A percentile compares a stretch with the other conserved stretches of the same genome.
These are phyloP conservation scores for Zaprionus nigranus DNA, from an alignment of 1,140 invertebrate species.

Conservation along the genomic window DNA sequence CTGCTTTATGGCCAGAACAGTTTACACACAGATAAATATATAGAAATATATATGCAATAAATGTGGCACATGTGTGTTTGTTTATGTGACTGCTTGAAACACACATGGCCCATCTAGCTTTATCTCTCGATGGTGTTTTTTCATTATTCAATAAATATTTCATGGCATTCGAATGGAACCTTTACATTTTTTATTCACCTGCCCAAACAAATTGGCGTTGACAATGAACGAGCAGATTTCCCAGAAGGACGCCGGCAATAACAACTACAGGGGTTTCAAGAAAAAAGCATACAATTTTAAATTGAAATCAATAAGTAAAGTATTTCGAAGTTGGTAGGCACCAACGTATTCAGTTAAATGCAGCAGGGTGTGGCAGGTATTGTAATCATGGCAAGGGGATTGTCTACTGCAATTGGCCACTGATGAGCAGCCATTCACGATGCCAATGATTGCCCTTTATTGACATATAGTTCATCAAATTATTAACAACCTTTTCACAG, in stretches of 20 bases:
- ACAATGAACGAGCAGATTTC: constrained; percentile 42
- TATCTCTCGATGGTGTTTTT: constrained; percentile 51
- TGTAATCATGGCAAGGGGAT: not conserved
- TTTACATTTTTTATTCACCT: constrained; percentile 71
- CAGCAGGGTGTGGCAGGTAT: not conserved
- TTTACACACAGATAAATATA: not conserved
- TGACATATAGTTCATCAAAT: constrained; percentile 35
- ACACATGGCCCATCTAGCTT: constrained; percentile 25
- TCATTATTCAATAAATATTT: constrained; percentile 75
- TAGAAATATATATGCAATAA: not conserved
- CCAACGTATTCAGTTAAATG: constrained; percentile 28
- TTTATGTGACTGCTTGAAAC: not conserved
- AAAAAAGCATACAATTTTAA: constrained; percentile 61
- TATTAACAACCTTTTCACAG: constrained; percentile 24
- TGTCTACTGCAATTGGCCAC: constrained; percentile 5
- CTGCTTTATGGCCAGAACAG: constrained; percentile 18
- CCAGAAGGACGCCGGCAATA: constrained; percentile 38
- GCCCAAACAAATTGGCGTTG: constrained; percentile 58
- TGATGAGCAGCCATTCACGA: constrained; percentile 37
- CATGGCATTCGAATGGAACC: constrained; percentile 56
- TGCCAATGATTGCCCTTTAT: constrained; percentile 35
- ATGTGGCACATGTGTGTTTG: constrained; percentile 8
- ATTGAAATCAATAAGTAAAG: constrained; percentile 71
- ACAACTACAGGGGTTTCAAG: constrained; percentile 3
- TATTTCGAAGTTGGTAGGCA: constrained; percentile 41